Evolutionary conservation across 2,113 vertebrate species (phyloP).

Genomic region (Phainopepla nitens): DNA sequence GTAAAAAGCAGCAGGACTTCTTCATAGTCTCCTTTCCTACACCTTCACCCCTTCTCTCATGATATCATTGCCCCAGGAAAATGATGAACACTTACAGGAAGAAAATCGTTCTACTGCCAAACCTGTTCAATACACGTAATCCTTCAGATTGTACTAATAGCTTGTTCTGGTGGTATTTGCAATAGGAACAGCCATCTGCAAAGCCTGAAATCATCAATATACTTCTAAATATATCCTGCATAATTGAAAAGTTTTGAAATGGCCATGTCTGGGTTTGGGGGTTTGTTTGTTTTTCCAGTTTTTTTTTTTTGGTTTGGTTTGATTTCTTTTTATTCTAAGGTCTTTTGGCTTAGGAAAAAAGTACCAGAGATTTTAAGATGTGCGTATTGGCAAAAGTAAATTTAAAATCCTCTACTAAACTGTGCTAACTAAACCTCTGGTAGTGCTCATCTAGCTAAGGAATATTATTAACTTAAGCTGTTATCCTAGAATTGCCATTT

Average conservation of each 20-base stretch:
- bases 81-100: background rate
- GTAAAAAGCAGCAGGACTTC: background rate
- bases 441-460: background rate
- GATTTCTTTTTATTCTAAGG: background rate
- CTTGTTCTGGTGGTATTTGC: background rate
- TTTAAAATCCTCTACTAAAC: background rate
- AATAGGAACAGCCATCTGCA: background rate
- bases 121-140: rapidly evolving
- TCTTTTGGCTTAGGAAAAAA: background rate
- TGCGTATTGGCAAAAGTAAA: background rate
- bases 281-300: background rate
- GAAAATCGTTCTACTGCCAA: background rate
- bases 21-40: background rate
- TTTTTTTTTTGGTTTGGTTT: background rate
- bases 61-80: background rate
- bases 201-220: background rate
- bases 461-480: background rate
- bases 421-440: background rate
- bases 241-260: background rate
- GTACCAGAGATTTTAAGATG: background rate
- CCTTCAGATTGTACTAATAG: background rate
- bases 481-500: background rate
- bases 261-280: background rate
- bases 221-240: background rate
- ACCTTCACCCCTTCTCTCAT: background rate